phyloP scores from a whole-genome alignment of 1,140 invertebrate genomes.

The Drosophila rhopaloa region DNA sequence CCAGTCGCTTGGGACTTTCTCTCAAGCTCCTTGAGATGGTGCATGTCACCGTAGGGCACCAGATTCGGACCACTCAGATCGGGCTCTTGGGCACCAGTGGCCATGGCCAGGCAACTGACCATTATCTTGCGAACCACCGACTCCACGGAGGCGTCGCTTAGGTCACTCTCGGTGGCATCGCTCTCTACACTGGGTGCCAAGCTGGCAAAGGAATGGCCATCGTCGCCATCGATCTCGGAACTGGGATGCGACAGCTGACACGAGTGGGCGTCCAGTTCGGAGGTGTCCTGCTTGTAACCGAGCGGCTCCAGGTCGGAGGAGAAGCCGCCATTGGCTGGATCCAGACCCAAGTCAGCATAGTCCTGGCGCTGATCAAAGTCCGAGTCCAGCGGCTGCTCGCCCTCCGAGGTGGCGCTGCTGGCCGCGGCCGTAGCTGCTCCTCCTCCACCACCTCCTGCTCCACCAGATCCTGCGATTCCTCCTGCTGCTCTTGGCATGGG shows the following conservation, averaged over 20 bases:
- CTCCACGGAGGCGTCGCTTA: slow-evolving; percentile 61
- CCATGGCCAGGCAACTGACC: slow-evolving; percentile 51
- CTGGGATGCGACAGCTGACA: slow-evolving; percentile 18
- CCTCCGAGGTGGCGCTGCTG: slow-evolving; percentile 52
- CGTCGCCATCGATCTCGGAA: slow-evolving; percentile 28
- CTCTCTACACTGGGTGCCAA: slow-evolving; percentile 35
- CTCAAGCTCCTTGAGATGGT: slow-evolving; percentile 54
- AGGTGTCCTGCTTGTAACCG: slow-evolving; percentile 21
- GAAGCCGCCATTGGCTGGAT: slow-evolving; percentile 40
- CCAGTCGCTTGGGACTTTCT: slow-evolving; percentile 18
- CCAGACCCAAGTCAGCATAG: slow-evolving; percentile 30
- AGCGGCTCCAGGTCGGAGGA: slow-evolving; percentile 46
- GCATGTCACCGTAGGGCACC: slow-evolving; percentile 73
- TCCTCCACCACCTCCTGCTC: slow-evolving; percentile 2
- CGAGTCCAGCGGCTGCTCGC: slow-evolving; percentile 46
- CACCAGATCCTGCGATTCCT: not conserved
- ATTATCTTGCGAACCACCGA: slow-evolving; percentile 64
- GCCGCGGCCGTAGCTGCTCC: slow-evolving; percentile 12
- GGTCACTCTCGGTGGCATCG: slow-evolving; percentile 42
- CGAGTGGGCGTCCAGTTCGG: slow-evolving; percentile 14
- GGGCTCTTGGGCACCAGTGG: slow-evolving; percentile 55
- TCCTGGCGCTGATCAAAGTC: slow-evolving; percentile 50
- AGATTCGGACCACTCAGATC: slow-evolving; percentile 61
- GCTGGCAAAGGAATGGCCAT: slow-evolving; percentile 47
- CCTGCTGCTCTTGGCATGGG: not conserved